A percentile compares a stretch with the other conserved stretches of the same genome.
Evolutionary conservation across 2,888 invertebrate genomes (phyloP).

Genomic region (Galerucella nymphaeae): DNA sequence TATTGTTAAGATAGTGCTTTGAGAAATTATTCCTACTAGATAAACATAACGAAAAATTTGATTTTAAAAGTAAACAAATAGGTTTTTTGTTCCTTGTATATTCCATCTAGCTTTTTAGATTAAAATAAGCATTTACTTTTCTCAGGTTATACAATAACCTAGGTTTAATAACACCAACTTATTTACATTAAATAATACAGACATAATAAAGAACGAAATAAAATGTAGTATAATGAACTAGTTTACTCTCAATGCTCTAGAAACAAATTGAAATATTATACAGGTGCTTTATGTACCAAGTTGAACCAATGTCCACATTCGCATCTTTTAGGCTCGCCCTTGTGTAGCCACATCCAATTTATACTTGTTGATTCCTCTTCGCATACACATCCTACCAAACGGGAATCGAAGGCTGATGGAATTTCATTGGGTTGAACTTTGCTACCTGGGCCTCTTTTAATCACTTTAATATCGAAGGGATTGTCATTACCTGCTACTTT

Average conservation of each 20-base stretch:
- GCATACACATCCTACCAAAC: conserved; percentile 95
- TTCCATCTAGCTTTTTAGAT: no score
- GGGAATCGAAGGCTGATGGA: conserved; percentile 89
- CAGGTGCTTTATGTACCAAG: conserved; percentile 80
- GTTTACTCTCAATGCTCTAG: conserved; percentile 40
- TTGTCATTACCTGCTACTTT: conserved; percentile 89
- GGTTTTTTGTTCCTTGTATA: no score
- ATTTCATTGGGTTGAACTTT: conserved; percentile 88
- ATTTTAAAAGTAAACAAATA: neutral
- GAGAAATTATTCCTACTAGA: neutral
- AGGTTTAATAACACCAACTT: conserved; percentile 30
- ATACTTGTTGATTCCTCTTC: conserved; percentile 92
- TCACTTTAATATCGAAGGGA: conserved; percentile 85
- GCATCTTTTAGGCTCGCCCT: conserved; percentile 90
- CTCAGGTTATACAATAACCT: conserved; percentile 8
- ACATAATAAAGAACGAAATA: conserved; percentile 44
- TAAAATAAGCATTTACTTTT: neutral
- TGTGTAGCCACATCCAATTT: conserved; percentile 96
- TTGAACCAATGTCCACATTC: conserved; percentile 98
- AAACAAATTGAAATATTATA: conserved; percentile 66
- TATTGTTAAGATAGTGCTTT: neutral
- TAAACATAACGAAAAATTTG: neutral
- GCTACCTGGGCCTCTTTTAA: conserved; percentile 83
- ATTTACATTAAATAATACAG: conserved; percentile 39
- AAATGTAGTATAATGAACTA: conserved; percentile 48